Evolutionary conservation across 2,888 invertebrate species (phyloP), one percentile per base, ranked within the genome.

Genomic region (Uropetala carovei): DNA sequence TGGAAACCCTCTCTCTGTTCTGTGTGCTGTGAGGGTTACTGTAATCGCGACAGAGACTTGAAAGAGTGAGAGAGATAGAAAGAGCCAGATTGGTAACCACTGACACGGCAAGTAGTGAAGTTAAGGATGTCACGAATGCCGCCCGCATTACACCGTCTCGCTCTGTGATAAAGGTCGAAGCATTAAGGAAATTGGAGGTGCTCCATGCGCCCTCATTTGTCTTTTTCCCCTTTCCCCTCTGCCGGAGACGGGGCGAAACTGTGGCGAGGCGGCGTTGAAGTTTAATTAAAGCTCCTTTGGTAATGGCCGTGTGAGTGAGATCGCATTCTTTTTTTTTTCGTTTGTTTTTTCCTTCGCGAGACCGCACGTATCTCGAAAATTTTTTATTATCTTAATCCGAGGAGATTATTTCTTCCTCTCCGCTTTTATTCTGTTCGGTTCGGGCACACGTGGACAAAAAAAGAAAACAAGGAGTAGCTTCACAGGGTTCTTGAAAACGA

Each of bases 51-150:
- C 75, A 10, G 27, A 75, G 75, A 14, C 75, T 75, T 75, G 11
- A 75, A 75, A 75, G n/a, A 75, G 75, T 27, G 75, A 75, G 22
- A 27, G 7, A 27, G 75, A 13, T 75, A 27, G 10, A 27, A 22
- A 11, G 68, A 18, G 18, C 22, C 68, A 68, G 68, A 27, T 75
- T 13, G 75, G 75, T 75, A 27, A 75, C 75, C 75, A 75, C 75
- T 75, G 75, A 75, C 75, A 27, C 75, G 75, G 22, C 27, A 75
- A 75, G 75, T 27, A 75, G 75, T 27, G 75, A 75, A 75, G 75
- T 75, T 75, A 75, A 75, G 75, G 75, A 75, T 75, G 75, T 75
- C 75, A 75, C 75, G 75, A 75, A 75, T 75, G 22, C 68, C 68
- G 68, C 68, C 68, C 75, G 75, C 75, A 27, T 27, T 75, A 75